Percentiles rank a stretch among this genome's conserved stretches.
These are phyloP conservation scores for Nephrotoma guestfalica DNA, from an alignment of 2,888 invertebrate genomes.

Conservation along the genomic window DNA sequence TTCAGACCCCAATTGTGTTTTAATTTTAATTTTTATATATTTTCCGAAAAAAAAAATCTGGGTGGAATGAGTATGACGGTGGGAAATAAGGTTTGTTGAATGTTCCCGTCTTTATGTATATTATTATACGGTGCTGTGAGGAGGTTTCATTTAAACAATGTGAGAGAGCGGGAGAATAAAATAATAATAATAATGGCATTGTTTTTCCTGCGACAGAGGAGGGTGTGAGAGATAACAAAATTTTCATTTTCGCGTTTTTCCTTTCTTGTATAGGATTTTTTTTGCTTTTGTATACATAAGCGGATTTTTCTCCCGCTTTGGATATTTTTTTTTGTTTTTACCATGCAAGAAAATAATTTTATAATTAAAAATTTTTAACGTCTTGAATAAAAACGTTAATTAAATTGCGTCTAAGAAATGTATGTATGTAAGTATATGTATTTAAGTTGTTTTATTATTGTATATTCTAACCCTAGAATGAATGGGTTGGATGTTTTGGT, in stretches of 20 bases:
- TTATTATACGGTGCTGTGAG: neutral
- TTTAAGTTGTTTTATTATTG: neutral
- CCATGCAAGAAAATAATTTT: constrained; percentile 1
- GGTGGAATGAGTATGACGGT: neutral
- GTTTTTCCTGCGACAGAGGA: neutral
- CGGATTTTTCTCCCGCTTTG: neutral
- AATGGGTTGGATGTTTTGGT: neutral
- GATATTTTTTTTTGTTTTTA: neutral
- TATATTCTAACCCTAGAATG: neutral
- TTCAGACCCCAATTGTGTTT: neutral
- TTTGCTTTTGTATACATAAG: neutral
- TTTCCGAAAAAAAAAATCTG: neutral
- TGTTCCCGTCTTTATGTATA: neutral
- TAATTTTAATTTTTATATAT: neutral
- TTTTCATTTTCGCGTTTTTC: neutral
- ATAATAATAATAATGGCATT: neutral
- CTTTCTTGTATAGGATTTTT: neutral
- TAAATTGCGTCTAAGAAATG: constrained; percentile 1
- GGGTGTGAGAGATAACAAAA: neutral
- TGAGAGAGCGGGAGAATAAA: neutral
- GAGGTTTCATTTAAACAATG: neutral
- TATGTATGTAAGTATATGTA: neutral
- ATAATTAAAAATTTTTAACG: constrained; percentile 5
- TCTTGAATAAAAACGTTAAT: constrained; percentile 3
- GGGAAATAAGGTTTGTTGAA: neutral